A percentile compares a stretch with the other conserved stretches of the same genome.
Evolutionary conservation across 1,140 invertebrate species (phyloP).

Genomic region (Forficula auricularia): DNA sequence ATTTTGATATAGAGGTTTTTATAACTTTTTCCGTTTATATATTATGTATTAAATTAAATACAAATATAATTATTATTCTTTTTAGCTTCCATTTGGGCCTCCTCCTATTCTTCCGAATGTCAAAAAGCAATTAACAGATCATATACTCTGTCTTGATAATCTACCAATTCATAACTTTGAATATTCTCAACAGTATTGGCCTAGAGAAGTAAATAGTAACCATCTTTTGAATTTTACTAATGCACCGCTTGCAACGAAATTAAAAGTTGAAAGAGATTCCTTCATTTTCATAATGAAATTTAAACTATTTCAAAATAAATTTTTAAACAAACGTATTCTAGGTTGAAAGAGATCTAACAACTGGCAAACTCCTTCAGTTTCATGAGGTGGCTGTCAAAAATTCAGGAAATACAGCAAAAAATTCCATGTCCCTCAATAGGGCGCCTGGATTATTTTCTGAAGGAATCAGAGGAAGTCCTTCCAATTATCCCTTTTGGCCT

Average conservation of each 20-base stretch:
- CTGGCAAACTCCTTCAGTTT: slow-evolving; percentile 47
- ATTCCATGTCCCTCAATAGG: slow-evolving; percentile 55
- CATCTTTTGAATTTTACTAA: slow-evolving; percentile 32
- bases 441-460: slow-evolving; percentile 38
- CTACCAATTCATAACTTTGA: slow-evolving; percentile 44
- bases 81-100: slow-evolving; percentile 28
- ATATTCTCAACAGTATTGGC: slow-evolving; percentile 37
- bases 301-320: neutral
- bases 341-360: slow-evolving; percentile 50
- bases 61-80: neutral
- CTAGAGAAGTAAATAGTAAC: slow-evolving; percentile 28
- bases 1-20: neutral
- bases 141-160: slow-evolving; percentile 37
- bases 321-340: slow-evolving; percentile 14
- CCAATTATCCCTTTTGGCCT: slow-evolving; percentile 64
- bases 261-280: slow-evolving; percentile 23
- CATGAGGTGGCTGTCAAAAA: slow-evolving; percentile 42
- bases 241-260: slow-evolving; percentile 29
- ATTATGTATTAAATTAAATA: neutral
- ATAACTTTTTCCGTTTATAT: neutral
- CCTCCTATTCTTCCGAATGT: slow-evolving; percentile 39
- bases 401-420: slow-evolving; percentile 44
- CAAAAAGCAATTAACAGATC: slow-evolving; percentile 34
- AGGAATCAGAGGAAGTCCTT: slow-evolving; percentile 44
- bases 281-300: slow-evolving; percentile 3